Evolutionary conservation across 2,797 vertebrate species (phyloP), one percentile per base, ranked within the genome.

Genomic region (Melanotaenia boesemani): DNA sequence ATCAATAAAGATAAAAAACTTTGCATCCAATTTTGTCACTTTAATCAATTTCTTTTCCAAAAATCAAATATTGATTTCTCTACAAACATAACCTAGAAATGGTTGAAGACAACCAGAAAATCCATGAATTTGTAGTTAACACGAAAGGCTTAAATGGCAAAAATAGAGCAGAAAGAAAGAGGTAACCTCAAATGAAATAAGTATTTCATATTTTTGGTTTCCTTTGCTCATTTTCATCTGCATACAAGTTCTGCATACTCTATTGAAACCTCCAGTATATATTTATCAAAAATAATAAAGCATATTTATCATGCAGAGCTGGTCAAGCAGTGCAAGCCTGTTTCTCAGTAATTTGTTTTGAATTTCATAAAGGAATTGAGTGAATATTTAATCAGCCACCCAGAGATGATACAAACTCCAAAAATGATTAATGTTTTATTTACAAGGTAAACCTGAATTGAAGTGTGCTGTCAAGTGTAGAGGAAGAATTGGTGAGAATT

Each of bases 401-500:
- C 46, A n/a, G 18, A 18, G 44, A 46, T 15, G 12, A 28, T 26
- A 55, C 5, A 26, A 12, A 55, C 24, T 8, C 2, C 10, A n/a
- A 24, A 52, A 52, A 26, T 55, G 2, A 55, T 26, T 5, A 28
- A 30, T 28, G 26, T 30, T 56, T 56, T 26, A 30, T 56, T 26
- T 30, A 18, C 15, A 56, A 56, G 26, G 20, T 8, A 63, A 73
- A 79, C 58, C 58, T 70, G 58, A 74, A 80, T 85, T 74, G 70
- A 86, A 73, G 72, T 15, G 26, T 58, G 63, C 70, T 84, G 75
- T 78, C 65, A 83, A 70, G 52, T 56, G 37, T 56, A 72, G 20
- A 0, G 66, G 74, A 60, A 74, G 84, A 77, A 87, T 79, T 68
- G 68, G 59, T 50, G 62, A 5, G 26, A 82, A 75, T 69, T 72